phyloP scores from a whole-genome alignment of 2,888 invertebrate genomes.

The Leucophenga montana region DNA sequence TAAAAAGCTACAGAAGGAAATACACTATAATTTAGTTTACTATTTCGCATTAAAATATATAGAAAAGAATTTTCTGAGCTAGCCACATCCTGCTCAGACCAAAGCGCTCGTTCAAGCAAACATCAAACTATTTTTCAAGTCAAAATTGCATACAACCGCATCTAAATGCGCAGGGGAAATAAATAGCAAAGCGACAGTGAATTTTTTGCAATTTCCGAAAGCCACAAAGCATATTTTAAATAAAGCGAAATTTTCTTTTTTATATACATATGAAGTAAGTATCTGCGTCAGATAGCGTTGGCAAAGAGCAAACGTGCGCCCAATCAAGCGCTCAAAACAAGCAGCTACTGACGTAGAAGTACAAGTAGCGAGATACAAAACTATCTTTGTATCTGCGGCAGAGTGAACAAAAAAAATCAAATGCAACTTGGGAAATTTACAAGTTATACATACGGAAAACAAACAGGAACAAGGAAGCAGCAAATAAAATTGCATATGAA shows the following conservation, averaged over 20 bases:
- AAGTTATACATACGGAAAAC: constrained; percentile 49
- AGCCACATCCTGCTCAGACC: too few relatives aligned
- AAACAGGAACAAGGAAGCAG: not conserved
- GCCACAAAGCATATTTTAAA: constrained; percentile 11
- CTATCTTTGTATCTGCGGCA: constrained; percentile 7
- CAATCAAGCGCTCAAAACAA: constrained; percentile 51
- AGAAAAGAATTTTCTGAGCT: too few relatives aligned
- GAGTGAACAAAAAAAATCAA: constrained; percentile 22
- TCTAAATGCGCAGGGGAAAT: constrained; percentile 12
- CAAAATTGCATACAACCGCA: not conserved
- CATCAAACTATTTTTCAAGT: not conserved
- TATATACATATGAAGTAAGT: not conserved
- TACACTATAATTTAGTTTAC: too few relatives aligned
- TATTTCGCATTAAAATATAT: too few relatives aligned
- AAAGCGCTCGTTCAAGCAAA: too few relatives aligned
- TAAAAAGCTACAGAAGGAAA: too few relatives aligned
- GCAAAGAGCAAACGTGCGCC: constrained; percentile 57
- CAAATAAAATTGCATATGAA: constrained; percentile 21
- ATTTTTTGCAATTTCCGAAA: constrained; percentile 9
- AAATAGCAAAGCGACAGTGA: not conserved
- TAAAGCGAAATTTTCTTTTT: not conserved
- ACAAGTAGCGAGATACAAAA: too few relatives aligned
- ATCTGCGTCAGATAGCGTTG: constrained; percentile 14
- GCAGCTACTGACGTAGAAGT: not conserved
- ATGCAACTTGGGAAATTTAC: constrained; percentile 62